Base-by-base conservation (phyloP, 2,113 vertebrate species). In the Terrapene triunguis region DNA sequence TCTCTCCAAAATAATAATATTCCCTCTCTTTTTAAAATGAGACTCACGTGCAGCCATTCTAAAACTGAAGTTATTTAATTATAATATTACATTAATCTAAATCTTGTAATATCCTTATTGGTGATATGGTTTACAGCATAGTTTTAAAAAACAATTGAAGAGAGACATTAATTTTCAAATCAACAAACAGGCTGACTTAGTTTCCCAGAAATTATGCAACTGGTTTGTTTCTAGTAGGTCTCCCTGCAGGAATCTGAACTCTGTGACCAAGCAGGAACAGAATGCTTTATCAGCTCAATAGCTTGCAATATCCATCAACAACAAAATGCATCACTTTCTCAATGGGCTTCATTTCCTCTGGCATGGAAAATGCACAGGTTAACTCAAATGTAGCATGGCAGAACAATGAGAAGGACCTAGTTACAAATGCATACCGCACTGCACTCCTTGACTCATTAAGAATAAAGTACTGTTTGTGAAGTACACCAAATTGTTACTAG, bases 301-400 rank as follows among this genome's bases (percentile, higher is more conserved):
- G 54, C 12, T 54, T 76, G 10, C 25, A 78, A 44, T 29, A 72
- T 79, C 82, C 48, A 29, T 27, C 72, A 88, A 83, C 14, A 81
- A 25, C 1, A 80, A 44, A 93, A 78, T 0, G 0, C 82, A 90
- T 90, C 29, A 14, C 29, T 62, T 59, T 78, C 42, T 47, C n/a
- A 69, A 78, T 1, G 21, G 9, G n/a, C 78, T 94, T 89, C n/a
- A 25, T 9, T 24, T 82, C 16, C 16, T 5, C 12, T 32, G 35
- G 53, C 29, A 53, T 2, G 0, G 78, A n/a, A 22, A 42, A 38
- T 0, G 0, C 0, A 27, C 16, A 0, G 85, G 83, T 80, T 50
- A 29, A 22, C 7, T 69, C 24, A 24, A 17, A 76, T 19, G 10
- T 72, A 72, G 19, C 11, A 47, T 5, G 44, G 42, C 12, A 78